Base-by-base conservation (phyloP, 2,113 vertebrate genomes). In the Nothoprocta perdicaria region DNA sequence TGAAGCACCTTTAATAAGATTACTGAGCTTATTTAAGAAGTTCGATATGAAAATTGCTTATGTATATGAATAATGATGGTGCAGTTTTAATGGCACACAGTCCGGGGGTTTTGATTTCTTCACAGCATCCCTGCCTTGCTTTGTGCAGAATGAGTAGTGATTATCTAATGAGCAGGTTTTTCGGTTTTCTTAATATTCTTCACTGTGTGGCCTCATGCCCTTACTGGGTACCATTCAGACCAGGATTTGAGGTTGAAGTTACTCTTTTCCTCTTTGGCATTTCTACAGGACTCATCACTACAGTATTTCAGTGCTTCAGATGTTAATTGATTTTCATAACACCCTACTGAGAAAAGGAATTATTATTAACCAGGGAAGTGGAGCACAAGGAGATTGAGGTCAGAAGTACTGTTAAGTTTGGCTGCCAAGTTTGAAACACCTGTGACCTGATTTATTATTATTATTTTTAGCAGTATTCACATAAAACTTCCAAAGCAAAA, bases 261-360 rank as follows among this genome's bases (percentile, higher is more conserved):
- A 5, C 8, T 85, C 12, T 61, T 93, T 75, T 46, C 48, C 53
- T 80, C 5, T 88, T 50, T 31, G 33, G 33, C 76, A 46, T 83
- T 88, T 88, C 73, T 75, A 35, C 78, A 84, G 69, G 52, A 68
- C 62, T 84, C 73, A 78, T 75, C 66, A 10, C 88, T 68, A 7
- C 43, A 53, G 46, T 38, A 53, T 80, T 87, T 89, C 76, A 60
- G 61, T 74, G 85, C 83, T 86, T 92, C 80, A 65, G 85, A 88
- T 84, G 61, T 86, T 94, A 94, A 95, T 84, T 95, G 95, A 84
- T 95, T 95, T 92, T 81, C 62, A 8, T 71, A 61, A 72, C 83
- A 86, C 75, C 85, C 90, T 61, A 19, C 88, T 48, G 88, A 86
- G 93, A 84, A 12, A 35, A 66, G 38, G 80, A 75, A 75, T 90